Conservation (phyloP, 2,113 vertebrate genomes). For the Phylloscopus whistleri region DNA sequence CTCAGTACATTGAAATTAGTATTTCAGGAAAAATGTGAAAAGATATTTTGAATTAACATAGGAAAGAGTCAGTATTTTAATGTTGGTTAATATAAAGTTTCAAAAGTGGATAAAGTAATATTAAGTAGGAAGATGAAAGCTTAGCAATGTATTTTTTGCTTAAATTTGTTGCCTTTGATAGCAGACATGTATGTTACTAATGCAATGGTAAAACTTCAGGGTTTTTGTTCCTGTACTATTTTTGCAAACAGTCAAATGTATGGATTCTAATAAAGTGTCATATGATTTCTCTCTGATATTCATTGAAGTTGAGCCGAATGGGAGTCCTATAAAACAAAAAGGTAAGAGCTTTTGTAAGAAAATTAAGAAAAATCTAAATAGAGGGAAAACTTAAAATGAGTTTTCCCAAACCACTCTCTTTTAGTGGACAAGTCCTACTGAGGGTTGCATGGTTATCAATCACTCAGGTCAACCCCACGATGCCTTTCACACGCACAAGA, state of each 20-base stretch:
- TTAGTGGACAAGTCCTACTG: not conserved
- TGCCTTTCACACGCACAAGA: accelerated
- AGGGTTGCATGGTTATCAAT: not conserved
- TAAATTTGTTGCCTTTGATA: not conserved
- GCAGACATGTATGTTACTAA: not conserved
- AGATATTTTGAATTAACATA: not conserved
- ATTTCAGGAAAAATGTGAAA: not conserved
- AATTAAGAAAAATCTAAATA: not conserved
- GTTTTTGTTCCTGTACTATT: not conserved
- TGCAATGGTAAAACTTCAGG: not conserved
- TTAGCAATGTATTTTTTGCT: not conserved
- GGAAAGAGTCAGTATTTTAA: not conserved
- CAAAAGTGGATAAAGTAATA: not conserved
- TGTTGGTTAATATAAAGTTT: not conserved
- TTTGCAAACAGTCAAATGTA: not conserved
- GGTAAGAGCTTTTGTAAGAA: not conserved
- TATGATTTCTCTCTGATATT: not conserved
- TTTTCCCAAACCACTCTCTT: not conserved
- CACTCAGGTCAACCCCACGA: accelerated
- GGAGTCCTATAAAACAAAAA: not conserved
- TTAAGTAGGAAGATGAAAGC: not conserved
- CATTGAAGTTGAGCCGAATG: not conserved
- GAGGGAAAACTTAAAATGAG: not conserved
- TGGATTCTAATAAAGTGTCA: not conserved
- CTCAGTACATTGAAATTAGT: not conserved